Conservation (phyloP, 2,888 invertebrate species). For the Leucophenga montana region DNA sequence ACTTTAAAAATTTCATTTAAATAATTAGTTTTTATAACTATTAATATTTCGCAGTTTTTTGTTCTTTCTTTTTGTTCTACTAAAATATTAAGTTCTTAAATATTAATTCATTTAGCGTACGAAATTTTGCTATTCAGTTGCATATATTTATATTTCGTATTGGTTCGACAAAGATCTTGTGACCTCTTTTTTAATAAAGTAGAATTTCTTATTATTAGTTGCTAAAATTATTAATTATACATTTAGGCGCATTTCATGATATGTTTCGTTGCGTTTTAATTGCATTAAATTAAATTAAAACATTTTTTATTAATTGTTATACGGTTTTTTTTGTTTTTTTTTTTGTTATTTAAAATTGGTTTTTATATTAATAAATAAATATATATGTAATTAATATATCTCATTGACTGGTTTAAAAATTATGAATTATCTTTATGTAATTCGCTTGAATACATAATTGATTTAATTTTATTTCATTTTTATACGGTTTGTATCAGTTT, state of each 20-base stretch:
- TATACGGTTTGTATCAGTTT: too few relatives aligned
- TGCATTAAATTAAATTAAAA: constrained; percentile 25
- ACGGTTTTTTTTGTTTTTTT: constrained; percentile 4
- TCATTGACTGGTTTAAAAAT: background rate
- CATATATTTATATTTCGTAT: background rate
- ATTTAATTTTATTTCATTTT: constrained; percentile 1
- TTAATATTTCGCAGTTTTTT: too few relatives aligned
- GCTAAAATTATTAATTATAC: constrained; percentile 26
- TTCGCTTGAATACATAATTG: background rate
- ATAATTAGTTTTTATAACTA: too few relatives aligned
- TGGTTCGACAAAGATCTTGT: background rate
- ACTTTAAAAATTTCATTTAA: constrained; percentile 13
- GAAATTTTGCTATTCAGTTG: too few relatives aligned
- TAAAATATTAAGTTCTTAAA: background rate
- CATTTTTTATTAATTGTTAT: constrained; percentile 14
- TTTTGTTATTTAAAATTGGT: constrained; percentile 22
- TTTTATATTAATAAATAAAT: constrained; percentile 17
- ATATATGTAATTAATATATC: too few relatives aligned
- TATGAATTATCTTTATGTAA: too few relatives aligned
- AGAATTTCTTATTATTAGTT: constrained; percentile 38
- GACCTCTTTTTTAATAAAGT: too few relatives aligned
- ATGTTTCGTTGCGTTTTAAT: constrained; percentile 11
- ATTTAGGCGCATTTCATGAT: constrained; percentile 35
- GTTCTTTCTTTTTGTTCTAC: background rate
- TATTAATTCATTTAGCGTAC: too few relatives aligned